Base-by-base conservation (phyloP, 2,888 invertebrate species). In the Beris morrisii region DNA sequence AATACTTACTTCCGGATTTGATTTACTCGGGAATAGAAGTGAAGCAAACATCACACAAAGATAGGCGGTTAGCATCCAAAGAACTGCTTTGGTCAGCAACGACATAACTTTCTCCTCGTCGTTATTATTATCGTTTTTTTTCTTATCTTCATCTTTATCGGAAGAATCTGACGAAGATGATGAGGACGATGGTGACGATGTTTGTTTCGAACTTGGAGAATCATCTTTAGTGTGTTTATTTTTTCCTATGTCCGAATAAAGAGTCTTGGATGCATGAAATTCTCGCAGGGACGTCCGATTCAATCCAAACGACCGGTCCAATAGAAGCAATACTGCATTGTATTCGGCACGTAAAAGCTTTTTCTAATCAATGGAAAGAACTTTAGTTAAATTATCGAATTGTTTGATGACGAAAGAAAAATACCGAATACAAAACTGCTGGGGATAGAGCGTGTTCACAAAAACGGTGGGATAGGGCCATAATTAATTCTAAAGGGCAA, bases 31-130 rank as follows among this genome's bases (percentile, higher is more conserved):
- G 69, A 91, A 86, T 65, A 92, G 77, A 48, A 91, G 77, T 0
- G 91, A 88, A 70, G 91, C 84, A 65, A 89, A 82, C n/a, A 89
- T 85, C 31, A 91, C 85, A 43, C 91, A 83, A 81, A 91, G 85
- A 74, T 89, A 90, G 13, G 89, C 88, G 4, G 89, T 88, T 32
- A 91, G 80, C 85, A 91, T 86, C 91, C 92, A 92, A 58, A 92
- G 83, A n/a, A 88, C 84, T 0, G 88, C 89, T 76, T 93, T 92
- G 30, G 90, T 86, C 31, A 92, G 70, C 4, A 92, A 78, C 0
- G 91, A 87, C 0, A 88, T 86, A 70, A 91, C 78, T 77, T 90
- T 91, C 64, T 88, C 87, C 66, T 88, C 86, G 67, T 88, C 86
- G 64, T 89, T 87, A 58, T 87, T 85, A 67, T 88, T 86, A 64